phyloP scores from a whole-genome alignment of 2,888 invertebrate genomes.

The Meghimatium bilineatum region DNA sequence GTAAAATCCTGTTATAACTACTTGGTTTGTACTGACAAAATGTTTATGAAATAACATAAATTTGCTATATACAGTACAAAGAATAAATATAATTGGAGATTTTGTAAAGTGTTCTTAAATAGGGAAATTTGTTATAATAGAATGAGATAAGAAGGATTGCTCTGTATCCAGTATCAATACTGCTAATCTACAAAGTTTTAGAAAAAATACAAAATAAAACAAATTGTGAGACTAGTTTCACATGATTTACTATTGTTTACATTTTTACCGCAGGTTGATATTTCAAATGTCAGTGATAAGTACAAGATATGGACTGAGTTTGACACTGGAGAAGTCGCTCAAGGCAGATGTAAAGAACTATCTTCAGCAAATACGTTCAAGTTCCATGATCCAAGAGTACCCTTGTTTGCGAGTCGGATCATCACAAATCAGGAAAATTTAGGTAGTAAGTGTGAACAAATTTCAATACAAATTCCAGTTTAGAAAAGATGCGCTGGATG shows the following conservation, averaged over 20 bases:
- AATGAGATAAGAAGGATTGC: no score
- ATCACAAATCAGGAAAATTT: constrained; percentile 42
- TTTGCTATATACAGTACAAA: no score
- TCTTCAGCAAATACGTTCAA: neutral
- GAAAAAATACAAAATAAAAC: neutral
- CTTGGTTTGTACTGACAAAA: no score
- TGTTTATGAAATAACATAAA: no score
- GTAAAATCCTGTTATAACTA: no score
- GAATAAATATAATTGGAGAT: no score
- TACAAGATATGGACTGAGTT: constrained; percentile 79
- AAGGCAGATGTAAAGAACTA: neutral
- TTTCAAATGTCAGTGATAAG: constrained; percentile 81
- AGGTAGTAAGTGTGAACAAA: neutral
- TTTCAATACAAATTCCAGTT: neutral
- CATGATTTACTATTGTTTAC: neutral
- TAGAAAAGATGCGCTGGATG: no score
- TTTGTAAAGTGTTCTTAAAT: no score
- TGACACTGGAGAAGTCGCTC: neutral
- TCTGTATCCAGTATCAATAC: no score
- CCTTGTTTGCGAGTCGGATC: constrained; percentile 64
- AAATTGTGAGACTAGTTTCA: neutral
- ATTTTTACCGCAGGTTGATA: constrained; percentile 80
- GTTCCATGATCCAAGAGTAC: constrained; percentile 64
- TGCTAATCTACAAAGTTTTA: no score
- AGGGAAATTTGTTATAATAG: no score